Evolutionary conservation across 1,140 invertebrate genomes (phyloP).

Genomic region (Fopius arisanus): DNA sequence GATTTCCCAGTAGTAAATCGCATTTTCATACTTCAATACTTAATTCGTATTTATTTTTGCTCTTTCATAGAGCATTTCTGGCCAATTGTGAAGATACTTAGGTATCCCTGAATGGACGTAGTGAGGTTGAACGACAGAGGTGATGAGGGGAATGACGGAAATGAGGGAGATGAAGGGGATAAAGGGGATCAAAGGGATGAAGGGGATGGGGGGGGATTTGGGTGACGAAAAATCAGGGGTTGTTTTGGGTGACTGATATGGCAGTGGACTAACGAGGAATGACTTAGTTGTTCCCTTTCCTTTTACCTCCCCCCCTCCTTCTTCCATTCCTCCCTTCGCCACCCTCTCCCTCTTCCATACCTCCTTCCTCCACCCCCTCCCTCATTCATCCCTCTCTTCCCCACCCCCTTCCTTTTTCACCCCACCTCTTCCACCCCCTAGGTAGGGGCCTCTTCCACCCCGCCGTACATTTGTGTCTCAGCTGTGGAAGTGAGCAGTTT

Average conservation of each 20-base stretch:
- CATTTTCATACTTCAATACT: too few relatives aligned
- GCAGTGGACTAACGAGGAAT: constrained; percentile 36
- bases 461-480: constrained; percentile 11
- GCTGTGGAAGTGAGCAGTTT: neutral
- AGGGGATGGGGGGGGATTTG: neutral
- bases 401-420: neutral
- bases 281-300: constrained; percentile 20
- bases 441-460: neutral
- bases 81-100: too few relatives aligned
- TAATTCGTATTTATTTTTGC: too few relatives aligned
- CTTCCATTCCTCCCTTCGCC: too few relatives aligned
- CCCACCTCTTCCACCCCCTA: constrained; percentile 15
- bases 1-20: too few relatives aligned
- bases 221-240: constrained; percentile 40
- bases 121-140: too few relatives aligned
- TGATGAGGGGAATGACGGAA: neutral
- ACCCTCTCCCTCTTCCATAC: too few relatives aligned
- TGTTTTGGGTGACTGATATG: constrained; percentile 39
- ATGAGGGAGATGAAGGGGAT: neutral
- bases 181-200: neutral
- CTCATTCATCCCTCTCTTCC: too few relatives aligned
- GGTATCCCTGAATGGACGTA: too few relatives aligned
- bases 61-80: too few relatives aligned
- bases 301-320: too few relatives aligned
- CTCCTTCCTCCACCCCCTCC: too few relatives aligned